A percentile compares a stretch with the other conserved stretches of the same genome.
These are phyloP conservation scores for Zele albiditarsus DNA, from an alignment of 2,888 invertebrate genomes.

Conservation along the genomic window DNA sequence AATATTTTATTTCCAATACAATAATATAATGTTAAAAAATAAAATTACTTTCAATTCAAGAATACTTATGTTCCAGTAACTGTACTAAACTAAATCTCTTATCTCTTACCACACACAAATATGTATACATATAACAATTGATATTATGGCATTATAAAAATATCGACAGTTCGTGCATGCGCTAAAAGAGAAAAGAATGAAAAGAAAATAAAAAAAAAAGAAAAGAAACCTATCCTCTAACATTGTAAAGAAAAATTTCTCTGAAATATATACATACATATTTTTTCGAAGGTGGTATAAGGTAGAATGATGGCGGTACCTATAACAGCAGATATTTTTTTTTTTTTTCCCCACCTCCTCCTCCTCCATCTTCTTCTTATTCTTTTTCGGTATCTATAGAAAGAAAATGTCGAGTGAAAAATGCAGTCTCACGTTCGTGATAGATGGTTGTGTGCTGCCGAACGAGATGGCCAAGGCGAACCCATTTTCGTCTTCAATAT, in stretches of 20 bases:
- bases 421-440: constrained; percentile 53
- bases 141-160: constrained; percentile 19
- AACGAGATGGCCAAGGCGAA: constrained; percentile 15
- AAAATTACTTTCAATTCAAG: too few relatives aligned
- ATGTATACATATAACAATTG: neutral
- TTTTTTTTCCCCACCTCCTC: neutral
- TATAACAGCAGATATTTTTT: constrained; percentile 2
- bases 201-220: neutral
- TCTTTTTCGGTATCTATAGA: constrained; percentile 8
- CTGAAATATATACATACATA: neutral
- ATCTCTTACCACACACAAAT: too few relatives aligned
- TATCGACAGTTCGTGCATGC: constrained; percentile 19
- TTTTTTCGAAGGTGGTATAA: too few relatives aligned
- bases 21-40: too few relatives aligned
- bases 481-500: constrained; percentile 9
- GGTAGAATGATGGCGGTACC: neutral
- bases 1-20: too few relatives aligned
- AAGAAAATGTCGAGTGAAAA: constrained; percentile 45
- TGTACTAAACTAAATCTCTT: too few relatives aligned
- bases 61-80: too few relatives aligned
- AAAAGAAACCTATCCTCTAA: neutral
- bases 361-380: neutral
- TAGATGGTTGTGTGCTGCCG: constrained; percentile 43
- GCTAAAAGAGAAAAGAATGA: neutral
- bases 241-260: neutral